Base-by-base conservation (phyloP, 1,140 invertebrate genomes). In the Danaus melanippus region DNA sequence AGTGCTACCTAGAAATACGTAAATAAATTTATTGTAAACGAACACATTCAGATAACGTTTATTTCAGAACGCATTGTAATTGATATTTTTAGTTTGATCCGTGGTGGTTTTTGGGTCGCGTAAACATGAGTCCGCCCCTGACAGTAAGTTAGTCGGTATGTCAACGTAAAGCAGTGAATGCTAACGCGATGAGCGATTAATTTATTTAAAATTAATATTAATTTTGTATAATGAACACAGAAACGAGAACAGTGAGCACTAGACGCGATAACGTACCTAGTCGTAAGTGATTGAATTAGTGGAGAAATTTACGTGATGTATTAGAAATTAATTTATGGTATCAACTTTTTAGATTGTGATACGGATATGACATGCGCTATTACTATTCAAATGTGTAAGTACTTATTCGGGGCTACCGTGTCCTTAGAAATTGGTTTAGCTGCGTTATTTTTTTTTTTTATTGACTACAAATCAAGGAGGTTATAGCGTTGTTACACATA, bases 1-100 rank as follows among this genome's bases (percentile, higher is more conserved):
- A 88, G 76, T 88, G 84, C 78, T 88, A 86, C 77, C 70, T 88
- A 60, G 86, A 88, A 86, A 84, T 88, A 81, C 83, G 85, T 88
- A 86, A 86, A 83, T 85, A 84, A 59, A 67, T 73, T 74, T 74
- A 74, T 53, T 69, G 66, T 79, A 79, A 76, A 69, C 76, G 67
- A 66, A 72, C 56, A 63, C 58, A 61, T 71, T 62, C 66, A 54
- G 66, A 68, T 60, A 73, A 32, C 21, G 64, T 66, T 70, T 74
- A 67, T 76, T 69, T 66, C 60, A 60, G 65, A 70, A 66, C 69
- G 74, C 67, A 83, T 82, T 83, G 78, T 84, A 79, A 84, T 84
- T 86, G 71, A 79, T 86, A 86, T 86, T 86, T 86, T 86, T 86
- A 86, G 79, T 82, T 82, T 65, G 76, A 72, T 75, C 72, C 82